Percentiles rank a stretch among this genome's conserved stretches.
Conservation (phyloP, 2,888 invertebrate genomes). For the Sminthurides aquaticus region DNA sequence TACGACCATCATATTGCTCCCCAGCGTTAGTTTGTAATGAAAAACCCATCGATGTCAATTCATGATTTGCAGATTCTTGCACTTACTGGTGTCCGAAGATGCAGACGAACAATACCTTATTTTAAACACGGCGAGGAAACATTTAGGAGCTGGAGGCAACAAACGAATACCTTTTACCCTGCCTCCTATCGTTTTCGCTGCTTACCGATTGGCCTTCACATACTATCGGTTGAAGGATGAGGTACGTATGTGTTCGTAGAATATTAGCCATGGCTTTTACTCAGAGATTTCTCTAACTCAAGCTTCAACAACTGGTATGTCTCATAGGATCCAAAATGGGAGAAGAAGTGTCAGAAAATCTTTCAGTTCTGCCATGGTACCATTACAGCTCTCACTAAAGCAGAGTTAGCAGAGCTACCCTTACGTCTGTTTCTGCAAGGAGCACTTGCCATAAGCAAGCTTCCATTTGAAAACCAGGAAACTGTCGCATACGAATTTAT, state of each 20-base stretch:
- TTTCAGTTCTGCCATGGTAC: conserved; percentile 97
- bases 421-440: conserved; percentile 90
- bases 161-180: conserved; percentile 80
- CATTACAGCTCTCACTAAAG: conserved; percentile 86
- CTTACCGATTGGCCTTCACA: conserved; percentile 67
- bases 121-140: conserved; percentile 76
- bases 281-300: too few species aligned
- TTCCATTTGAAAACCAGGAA: conserved; percentile 89
- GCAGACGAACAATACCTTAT: conserved; percentile 86
- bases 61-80: conserved; percentile 67
- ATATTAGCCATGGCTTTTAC: not conserved
- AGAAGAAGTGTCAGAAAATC: conserved; percentile 95
- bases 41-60: too few species aligned
- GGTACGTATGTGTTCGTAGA: conserved; percentile 49
- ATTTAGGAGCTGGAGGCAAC: conserved; percentile 83
- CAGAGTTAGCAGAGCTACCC: conserved; percentile 87
- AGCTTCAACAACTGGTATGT: too few species aligned
- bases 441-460: conserved; percentile 83
- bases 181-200: conserved; percentile 90
- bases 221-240: conserved; percentile 58
- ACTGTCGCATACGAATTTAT: conserved; percentile 97
- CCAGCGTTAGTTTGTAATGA: too few species aligned
- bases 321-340: conserved; percentile 88
- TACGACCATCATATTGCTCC: too few species aligned
- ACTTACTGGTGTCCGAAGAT: conserved; percentile 69